These are phyloP conservation scores for Ploceus nigricollis DNA, from an alignment of 2,113 vertebrate species.

Conservation along the genomic window DNA sequence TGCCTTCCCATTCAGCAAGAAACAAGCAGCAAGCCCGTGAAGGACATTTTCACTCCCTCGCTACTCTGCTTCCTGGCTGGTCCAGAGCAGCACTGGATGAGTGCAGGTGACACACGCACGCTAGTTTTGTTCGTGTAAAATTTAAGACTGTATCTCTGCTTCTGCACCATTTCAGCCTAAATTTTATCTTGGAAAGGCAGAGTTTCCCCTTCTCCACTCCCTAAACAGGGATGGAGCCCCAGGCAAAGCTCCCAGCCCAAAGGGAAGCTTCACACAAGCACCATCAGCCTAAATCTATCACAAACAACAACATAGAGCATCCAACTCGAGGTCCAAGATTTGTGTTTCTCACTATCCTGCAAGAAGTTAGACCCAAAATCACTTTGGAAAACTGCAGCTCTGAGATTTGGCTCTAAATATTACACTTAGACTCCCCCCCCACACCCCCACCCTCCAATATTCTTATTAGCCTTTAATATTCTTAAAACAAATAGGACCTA, in stretches of 20 bases:
- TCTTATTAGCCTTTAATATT: constrained; percentile 50
- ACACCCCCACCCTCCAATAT: neutral
- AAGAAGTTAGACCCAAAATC: neutral
- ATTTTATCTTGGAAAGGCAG: neutral
- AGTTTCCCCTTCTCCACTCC: neutral
- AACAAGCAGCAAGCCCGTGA: neutral
- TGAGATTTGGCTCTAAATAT: neutral
- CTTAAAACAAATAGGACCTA: constrained; percentile 46
- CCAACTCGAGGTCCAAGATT: neutral
- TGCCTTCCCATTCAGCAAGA: neutral
- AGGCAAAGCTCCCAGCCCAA: neutral
- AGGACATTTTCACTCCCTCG: neutral
- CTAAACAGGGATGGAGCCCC: neutral
- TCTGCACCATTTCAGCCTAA: neutral
- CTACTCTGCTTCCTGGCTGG: neutral
- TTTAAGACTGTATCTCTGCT: neutral
- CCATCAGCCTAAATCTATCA: neutral
- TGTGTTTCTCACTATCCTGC: too few species aligned
- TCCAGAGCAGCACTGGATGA: neutral
- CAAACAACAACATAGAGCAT: fast-evolving
- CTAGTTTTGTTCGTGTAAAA: fast-evolving
- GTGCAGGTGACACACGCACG: fast-evolving
- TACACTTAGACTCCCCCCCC: neutral
- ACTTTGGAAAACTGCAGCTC: neutral
- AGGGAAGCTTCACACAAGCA: neutral